A percentile compares a stretch with the other conserved stretches of the same genome.
phyloP scores from a whole-genome alignment of 2,888 invertebrate genomes.

The Protonemura montana region DNA sequence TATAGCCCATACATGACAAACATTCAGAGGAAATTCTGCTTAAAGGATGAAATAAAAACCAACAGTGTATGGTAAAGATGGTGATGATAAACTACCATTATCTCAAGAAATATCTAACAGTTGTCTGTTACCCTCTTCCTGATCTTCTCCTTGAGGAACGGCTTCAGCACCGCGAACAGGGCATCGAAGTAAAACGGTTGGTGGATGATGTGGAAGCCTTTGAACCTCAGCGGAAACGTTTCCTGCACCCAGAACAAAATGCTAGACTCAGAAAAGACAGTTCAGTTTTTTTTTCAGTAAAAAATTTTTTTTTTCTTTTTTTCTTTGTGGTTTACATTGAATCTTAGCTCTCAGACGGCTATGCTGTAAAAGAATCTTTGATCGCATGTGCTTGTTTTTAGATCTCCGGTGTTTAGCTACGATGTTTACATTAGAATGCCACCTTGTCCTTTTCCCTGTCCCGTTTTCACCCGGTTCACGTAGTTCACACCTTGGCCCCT shows the following conservation, averaged over 20 bases:
- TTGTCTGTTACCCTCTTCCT: slow-evolving; percentile 50
- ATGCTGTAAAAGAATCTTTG: neutral
- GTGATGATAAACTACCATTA: neutral
- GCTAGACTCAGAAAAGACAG: neutral
- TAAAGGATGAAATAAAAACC: no score
- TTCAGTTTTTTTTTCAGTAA: neutral
- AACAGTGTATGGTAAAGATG: no score
- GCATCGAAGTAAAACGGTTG: slow-evolving; percentile 61
- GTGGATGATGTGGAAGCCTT: slow-evolving; percentile 61
- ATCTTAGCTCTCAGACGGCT: neutral
- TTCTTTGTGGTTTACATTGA: slow-evolving; percentile 22
- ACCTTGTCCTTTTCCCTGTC: neutral
- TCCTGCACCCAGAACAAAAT: slow-evolving; percentile 53
- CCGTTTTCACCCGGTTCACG: neutral
- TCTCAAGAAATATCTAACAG: neutral
- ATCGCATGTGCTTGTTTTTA: neutral
- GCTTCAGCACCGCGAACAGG: slow-evolving; percentile 53
- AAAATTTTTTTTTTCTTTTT: slow-evolving; percentile 8
- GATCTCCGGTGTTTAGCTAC: neutral
- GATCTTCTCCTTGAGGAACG: slow-evolving; percentile 53
- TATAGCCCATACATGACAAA: no score
- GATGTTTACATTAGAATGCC: neutral
- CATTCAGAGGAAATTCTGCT: no score
- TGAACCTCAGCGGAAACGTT: slow-evolving; percentile 61
- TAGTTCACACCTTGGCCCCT: neutral